A percentile compares a stretch with the other conserved stretches of the same genome.
These are phyloP conservation scores for Melanotaenia parkinsoni DNA, from an alignment of 2,797 vertebrate genomes.

Conservation along the genomic window DNA sequence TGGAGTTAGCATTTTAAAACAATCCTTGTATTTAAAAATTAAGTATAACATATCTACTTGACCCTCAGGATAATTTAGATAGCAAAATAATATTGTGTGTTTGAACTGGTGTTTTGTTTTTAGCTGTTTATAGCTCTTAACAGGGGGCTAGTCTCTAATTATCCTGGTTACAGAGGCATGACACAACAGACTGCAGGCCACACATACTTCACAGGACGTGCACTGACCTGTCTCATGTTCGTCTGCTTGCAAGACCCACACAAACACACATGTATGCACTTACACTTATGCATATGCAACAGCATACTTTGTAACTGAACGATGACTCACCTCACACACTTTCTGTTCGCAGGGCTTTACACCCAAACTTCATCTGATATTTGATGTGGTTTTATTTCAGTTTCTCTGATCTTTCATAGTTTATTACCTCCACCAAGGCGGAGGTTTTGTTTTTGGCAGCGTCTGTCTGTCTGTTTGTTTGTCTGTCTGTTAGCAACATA, in stretches of 20 bases:
- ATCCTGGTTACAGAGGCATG: slow-evolving; percentile 81
- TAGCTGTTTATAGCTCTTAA: slow-evolving; percentile 74
- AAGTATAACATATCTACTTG: slow-evolving; percentile 17
- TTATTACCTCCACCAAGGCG: too few relatives aligned
- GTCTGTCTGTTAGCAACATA: too few relatives aligned
- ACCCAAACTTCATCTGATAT: slow-evolving; percentile 17
- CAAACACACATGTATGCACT: slow-evolving; percentile 9
- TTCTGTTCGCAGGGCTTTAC: slow-evolving; percentile 9
- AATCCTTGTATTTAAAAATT: slow-evolving; percentile 30
- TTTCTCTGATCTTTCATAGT: not conserved
- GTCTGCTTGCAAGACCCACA: slow-evolving; percentile 56
- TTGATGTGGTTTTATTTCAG: not conserved
- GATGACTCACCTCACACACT: slow-evolving; percentile 32
- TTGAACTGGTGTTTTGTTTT: slow-evolving; percentile 45
- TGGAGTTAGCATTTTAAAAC: slow-evolving; percentile 2
- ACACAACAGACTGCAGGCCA: slow-evolving; percentile 76
- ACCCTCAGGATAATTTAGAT: slow-evolving; percentile 23
- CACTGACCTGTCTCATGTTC: slow-evolving; percentile 75
- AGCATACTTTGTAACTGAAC: slow-evolving; percentile 10
- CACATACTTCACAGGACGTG: slow-evolving; percentile 69
- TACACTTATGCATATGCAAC: not conserved
- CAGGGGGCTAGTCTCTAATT: slow-evolving; percentile 78
- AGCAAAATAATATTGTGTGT: slow-evolving; percentile 12
- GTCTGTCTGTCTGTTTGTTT: too few relatives aligned
- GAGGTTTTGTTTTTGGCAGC: too few relatives aligned